A percentile compares a stretch with the other conserved stretches of the same genome.
phyloP scores from a whole-genome alignment of 2,888 invertebrate genomes.

The Parnassius orleans region DNA sequence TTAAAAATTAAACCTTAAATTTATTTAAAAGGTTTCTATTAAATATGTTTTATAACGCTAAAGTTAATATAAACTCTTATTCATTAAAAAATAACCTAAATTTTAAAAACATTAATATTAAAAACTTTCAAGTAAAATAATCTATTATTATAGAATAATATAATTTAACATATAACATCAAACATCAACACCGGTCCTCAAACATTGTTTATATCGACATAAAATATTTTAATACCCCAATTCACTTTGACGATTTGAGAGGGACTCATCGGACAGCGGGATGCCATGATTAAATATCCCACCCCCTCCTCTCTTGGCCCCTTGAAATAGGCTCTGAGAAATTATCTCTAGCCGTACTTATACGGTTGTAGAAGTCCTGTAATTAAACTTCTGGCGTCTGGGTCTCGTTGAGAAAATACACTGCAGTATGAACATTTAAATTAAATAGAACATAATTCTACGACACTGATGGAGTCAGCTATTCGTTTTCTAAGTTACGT shows the following conservation, averaged over 20 bases:
- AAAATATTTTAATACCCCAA: slow-evolving; percentile 27
- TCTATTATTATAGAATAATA: neutral
- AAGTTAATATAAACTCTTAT: too few relatives aligned
- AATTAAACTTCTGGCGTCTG: slow-evolving; percentile 57
- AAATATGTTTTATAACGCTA: too few relatives aligned
- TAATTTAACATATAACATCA: slow-evolving; percentile 13
- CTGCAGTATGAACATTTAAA: slow-evolving; percentile 18
- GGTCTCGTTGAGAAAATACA: slow-evolving; percentile 28
- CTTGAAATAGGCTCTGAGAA: slow-evolving; percentile 66
- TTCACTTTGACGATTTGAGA: slow-evolving; percentile 27
- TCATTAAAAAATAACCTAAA: too few relatives aligned
- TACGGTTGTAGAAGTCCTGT: slow-evolving; percentile 56
- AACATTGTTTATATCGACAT: slow-evolving; percentile 19
- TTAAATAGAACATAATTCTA: slow-evolving; percentile 1
- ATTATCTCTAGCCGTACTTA: slow-evolving; percentile 58
- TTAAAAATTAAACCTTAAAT: too few relatives aligned
- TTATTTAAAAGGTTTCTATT: too few relatives aligned
- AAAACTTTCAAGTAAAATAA: neutral
- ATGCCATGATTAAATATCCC: slow-evolving; percentile 62
- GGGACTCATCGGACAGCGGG: slow-evolving; percentile 28
- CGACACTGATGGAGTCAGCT: neutral
- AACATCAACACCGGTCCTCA: slow-evolving; percentile 12
- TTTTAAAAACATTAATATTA: too few relatives aligned
- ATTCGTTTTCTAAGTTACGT: neutral
- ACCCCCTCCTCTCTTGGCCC: slow-evolving; percentile 34